These are phyloP conservation scores for Excalfactoria chinensis DNA, from an alignment of 2,113 vertebrate species.

Conservation along the genomic window DNA sequence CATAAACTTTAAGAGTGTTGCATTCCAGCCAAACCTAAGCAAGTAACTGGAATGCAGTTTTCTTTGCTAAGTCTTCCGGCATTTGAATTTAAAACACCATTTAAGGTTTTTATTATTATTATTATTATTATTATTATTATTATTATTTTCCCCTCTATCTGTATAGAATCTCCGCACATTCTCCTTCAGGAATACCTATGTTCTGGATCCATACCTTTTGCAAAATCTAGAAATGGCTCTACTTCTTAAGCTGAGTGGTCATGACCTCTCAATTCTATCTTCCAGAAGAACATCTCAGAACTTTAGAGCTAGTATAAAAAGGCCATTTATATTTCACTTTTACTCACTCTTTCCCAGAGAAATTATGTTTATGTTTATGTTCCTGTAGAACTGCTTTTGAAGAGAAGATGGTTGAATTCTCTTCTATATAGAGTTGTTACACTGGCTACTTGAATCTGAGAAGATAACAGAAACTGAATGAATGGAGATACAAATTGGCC, in stretches of 20 bases:
- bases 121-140: too few species aligned
- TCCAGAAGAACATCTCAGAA: background rate
- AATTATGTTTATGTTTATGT: background rate
- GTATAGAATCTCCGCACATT: background rate
- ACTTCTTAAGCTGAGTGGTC: background rate
- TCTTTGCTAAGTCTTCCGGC: too few species aligned
- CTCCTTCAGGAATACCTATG: background rate
- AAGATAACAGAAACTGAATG: background rate
- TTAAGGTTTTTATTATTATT: too few species aligned
- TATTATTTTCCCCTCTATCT: too few species aligned
- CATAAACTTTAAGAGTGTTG: too few species aligned
- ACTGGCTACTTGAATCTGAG: background rate
- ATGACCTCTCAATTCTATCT: background rate
- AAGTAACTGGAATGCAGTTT: too few species aligned
- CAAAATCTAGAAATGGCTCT: background rate
- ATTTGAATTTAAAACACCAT: too few species aligned
- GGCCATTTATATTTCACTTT: background rate
- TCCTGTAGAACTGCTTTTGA: background rate
- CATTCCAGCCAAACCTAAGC: too few species aligned
- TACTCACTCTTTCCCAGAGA: rapidly evolving
- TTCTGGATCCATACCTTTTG: background rate
- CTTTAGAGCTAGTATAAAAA: background rate
- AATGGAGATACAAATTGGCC: background rate
- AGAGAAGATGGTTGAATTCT: background rate
- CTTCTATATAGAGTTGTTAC: background rate